A percentile compares a stretch with the other conserved stretches of the same genome.
Evolutionary conservation across 2,888 invertebrate genomes (phyloP).

Genomic region (Sericinus montela): DNA sequence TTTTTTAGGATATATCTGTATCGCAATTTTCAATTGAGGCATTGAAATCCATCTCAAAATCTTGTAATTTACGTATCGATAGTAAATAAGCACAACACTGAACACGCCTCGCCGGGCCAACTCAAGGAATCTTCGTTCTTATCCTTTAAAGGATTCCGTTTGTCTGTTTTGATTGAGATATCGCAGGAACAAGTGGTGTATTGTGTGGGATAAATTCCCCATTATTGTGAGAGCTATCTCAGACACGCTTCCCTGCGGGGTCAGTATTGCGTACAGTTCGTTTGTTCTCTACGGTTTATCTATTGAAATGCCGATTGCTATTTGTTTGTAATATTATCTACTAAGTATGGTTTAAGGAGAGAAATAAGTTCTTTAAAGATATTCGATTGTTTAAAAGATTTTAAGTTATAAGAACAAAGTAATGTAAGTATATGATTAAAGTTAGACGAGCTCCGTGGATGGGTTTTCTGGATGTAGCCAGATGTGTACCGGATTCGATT

Average conservation of each 20-base stretch:
- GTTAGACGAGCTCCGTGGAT: no score
- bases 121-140: constrained; percentile 22
- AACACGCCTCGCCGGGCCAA: constrained; percentile 24
- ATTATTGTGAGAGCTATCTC: constrained; percentile 13
- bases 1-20: no score
- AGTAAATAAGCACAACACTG: not conserved
- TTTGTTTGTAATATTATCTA: constrained; percentile 3
- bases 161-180: constrained; percentile 24
- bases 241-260: constrained; percentile 13
- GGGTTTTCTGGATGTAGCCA: no score
- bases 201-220: constrained; percentile 18
- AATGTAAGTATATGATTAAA: no score
- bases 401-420: no score
- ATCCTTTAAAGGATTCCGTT: constrained; percentile 9
- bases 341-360: not conserved
- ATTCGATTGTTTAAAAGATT: no score
- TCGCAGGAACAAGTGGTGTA: constrained; percentile 20
- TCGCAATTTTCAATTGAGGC: no score
- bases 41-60: no score
- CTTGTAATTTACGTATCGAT: no score
- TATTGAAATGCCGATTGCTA: not conserved
- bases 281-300: constrained; percentile 6
- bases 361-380: not conserved
- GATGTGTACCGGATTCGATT: no score
- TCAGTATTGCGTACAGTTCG: not conserved